These are phyloP conservation scores for Mizuhopecten yessoensis DNA, from an alignment of 1,140 invertebrate species.

Conservation along the genomic window DNA sequence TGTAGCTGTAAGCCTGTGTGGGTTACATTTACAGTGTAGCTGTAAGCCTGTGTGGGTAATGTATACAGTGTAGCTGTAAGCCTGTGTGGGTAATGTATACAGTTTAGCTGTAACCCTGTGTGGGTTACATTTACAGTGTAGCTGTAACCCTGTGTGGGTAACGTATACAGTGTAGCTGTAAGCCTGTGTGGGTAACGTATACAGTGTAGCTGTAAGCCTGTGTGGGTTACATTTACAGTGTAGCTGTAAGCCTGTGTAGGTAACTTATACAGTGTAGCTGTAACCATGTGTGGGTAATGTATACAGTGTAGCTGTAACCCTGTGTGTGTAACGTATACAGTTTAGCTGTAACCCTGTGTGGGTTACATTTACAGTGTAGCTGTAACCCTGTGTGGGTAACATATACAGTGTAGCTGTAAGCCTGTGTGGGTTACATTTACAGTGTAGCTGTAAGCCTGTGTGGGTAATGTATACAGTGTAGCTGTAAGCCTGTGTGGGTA, in stretches of 20 bases:
- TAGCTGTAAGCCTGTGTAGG: too few relatives aligned
- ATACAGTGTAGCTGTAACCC: too few relatives aligned
- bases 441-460: background rate
- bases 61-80: too few relatives aligned
- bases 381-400: too few relatives aligned
- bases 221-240: background rate
- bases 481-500: too few relatives aligned
- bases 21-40: background rate
- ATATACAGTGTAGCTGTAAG: background rate
- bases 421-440: too few relatives aligned
- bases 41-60: too few relatives aligned
- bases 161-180: background rate
- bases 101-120: background rate
- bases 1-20: background rate
- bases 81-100: too few relatives aligned
- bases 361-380: background rate
- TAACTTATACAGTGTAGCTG: background rate
- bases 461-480: background rate
- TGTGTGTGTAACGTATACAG: too few relatives aligned
- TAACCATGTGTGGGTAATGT: background rate
- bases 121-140: background rate
- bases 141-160: too few relatives aligned
- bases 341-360: background rate
- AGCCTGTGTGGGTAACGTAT: too few relatives aligned
- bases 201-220: background rate